Conservation (phyloP, 2,888 invertebrate species). For the Pammene aurita region DNA sequence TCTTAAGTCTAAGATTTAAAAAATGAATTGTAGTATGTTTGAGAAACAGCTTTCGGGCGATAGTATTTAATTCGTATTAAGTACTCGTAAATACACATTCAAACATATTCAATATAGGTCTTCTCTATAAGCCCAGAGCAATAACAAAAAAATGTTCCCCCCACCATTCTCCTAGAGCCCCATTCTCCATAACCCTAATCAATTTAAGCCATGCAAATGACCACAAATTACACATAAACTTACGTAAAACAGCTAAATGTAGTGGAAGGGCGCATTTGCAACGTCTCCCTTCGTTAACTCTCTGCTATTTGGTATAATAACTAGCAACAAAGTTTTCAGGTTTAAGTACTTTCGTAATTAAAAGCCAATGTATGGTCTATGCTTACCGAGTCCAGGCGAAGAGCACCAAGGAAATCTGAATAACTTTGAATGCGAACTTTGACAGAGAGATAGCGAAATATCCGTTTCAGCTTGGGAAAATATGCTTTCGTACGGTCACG, state of each 20-base stretch:
- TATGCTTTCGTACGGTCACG: too few species aligned
- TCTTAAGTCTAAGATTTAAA: too few species aligned
- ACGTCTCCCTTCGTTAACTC: slow-evolving; percentile 55
- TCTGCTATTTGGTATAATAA: slow-evolving; percentile 57
- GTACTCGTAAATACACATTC: neutral
- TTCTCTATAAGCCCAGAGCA: too few species aligned
- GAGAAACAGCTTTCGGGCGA: too few species aligned
- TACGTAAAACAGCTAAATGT: slow-evolving; percentile 19
- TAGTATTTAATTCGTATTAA: too few species aligned
- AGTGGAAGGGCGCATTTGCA: neutral
- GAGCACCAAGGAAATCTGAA: neutral
- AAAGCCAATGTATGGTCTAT: slow-evolving; percentile 43
- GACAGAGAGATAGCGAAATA: too few species aligned
- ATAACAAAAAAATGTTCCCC: too few species aligned
- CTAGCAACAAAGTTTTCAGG: slow-evolving; percentile 54
- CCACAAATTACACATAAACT: slow-evolving; percentile 16
- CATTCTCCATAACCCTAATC: neutral
- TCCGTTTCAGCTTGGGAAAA: too few species aligned
- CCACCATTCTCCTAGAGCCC: too few species aligned
- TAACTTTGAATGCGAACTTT: too few species aligned
- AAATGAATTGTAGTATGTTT: too few species aligned
- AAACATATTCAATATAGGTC: neutral
- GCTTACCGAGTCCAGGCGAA: neutral
- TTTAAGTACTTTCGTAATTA: slow-evolving; percentile 51
- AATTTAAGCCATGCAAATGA: slow-evolving; percentile 15